Evolutionary conservation across 2,113 vertebrate genomes (phyloP).

Genomic region (Alectura lathami): DNA sequence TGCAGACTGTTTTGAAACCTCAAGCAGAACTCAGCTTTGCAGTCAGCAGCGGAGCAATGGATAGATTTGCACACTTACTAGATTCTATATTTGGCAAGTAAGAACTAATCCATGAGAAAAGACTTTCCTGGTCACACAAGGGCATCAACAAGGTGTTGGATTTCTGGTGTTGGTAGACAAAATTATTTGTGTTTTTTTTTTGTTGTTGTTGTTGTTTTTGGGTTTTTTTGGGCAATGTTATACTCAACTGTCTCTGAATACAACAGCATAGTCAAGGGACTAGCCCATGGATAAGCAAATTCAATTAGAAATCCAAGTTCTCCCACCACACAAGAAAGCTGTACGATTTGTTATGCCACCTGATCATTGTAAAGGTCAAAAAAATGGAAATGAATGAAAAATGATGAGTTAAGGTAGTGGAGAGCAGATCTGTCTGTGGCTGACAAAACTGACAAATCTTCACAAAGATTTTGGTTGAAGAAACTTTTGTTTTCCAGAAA

Average conservation of each 20-base stretch:
- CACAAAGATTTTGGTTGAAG: not conserved
- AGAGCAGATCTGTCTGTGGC: not conserved
- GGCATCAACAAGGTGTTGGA: not conserved
- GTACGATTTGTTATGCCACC: not conserved
- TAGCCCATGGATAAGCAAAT: not conserved
- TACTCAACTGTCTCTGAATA: not conserved
- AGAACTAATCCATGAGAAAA: not conserved
- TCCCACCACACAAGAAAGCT: not conserved
- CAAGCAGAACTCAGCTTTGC: not conserved
- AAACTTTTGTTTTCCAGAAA: not conserved
- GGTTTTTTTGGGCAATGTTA: too few relatives aligned
- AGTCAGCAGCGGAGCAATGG: fast-evolving
- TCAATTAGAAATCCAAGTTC: not conserved
- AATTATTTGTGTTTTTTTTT: not conserved
- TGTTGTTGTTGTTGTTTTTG: too few relatives aligned
- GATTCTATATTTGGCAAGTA: fast-evolving
- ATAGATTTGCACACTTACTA: not conserved
- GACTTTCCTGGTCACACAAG: not conserved
- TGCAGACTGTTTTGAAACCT: not conserved
- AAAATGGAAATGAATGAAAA: not conserved
- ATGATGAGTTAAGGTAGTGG: not conserved
- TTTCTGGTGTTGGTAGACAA: not conserved
- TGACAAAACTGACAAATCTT: not conserved
- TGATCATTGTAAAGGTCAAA: not conserved
- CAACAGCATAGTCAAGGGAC: fast-evolving